Evolutionary conservation across 2,113 vertebrate genomes (phyloP).

Genomic region (Poeciliopsis turrubarensis): DNA sequence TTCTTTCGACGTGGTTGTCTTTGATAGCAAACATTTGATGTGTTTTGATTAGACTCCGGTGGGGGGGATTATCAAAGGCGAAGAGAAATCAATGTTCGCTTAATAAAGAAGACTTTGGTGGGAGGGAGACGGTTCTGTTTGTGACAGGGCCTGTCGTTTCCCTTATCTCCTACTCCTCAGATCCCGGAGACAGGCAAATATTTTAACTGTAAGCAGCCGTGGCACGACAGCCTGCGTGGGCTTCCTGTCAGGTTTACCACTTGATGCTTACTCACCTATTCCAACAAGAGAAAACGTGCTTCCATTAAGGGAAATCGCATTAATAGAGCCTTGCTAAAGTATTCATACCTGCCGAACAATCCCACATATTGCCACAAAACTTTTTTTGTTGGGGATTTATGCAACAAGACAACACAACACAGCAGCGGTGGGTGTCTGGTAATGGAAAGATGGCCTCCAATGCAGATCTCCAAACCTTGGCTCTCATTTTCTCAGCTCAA

Average conservation of each 20-base stretch:
- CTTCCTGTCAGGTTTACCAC: constrained; percentile 67
- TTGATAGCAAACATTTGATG: constrained; percentile 73
- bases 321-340: neutral
- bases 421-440: too few species aligned
- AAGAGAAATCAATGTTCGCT: constrained; percentile 79
- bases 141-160: constrained; percentile 68
- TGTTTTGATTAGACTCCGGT: constrained; percentile 71
- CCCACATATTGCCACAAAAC: neutral
- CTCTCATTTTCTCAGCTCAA: too few species aligned
- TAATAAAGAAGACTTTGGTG: constrained; percentile 76
- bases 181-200: constrained; percentile 77
- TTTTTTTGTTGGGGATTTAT: neutral
- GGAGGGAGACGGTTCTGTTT: constrained; percentile 71
- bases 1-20: constrained; percentile 63
- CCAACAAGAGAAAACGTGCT: constrained; percentile 27
- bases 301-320: constrained; percentile 26
- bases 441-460: too few species aligned
- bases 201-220: constrained; percentile 78
- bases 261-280: constrained; percentile 55
- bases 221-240: constrained; percentile 73
- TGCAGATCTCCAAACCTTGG: too few species aligned
- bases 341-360: neutral
- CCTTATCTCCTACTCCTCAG: constrained; percentile 75
- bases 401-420: neutral
- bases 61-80: constrained; percentile 75